phyloP scores from a whole-genome alignment of 2,113 vertebrate genomes.

The Spermophilus dauricus region DNA sequence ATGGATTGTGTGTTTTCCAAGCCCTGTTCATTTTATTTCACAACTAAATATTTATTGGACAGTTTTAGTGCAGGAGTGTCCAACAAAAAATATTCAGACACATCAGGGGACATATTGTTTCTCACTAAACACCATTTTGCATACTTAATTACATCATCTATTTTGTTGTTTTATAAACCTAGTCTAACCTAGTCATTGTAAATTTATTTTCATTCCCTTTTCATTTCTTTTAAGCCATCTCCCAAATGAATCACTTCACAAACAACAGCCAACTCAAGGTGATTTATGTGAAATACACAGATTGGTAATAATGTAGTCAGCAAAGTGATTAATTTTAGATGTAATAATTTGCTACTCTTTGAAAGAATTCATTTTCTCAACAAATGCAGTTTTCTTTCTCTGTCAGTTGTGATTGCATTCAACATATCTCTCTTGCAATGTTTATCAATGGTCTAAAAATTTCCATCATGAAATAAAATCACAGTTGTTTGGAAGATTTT shows the following conservation, averaged over 20 bases:
- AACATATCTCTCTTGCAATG: neutral
- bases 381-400: slow-evolving; percentile 46
- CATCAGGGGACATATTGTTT: neutral
- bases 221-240: neutral
- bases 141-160: neutral
- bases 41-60: slow-evolving; percentile 41
- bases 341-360: slow-evolving; percentile 15
- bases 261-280: slow-evolving; percentile 42
- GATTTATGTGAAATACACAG: slow-evolving; percentile 61
- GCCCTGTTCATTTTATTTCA: neutral
- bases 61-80: slow-evolving; percentile 25
- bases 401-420: slow-evolving; percentile 45
- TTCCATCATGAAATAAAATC: slow-evolving; percentile 53
- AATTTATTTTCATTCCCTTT: slow-evolving; percentile 24
- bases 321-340: slow-evolving; percentile 47
- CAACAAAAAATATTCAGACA: slow-evolving; percentile 19
- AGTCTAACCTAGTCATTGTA: slow-evolving; percentile 24
- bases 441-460: slow-evolving; percentile 25
- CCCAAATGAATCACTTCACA: slow-evolving; percentile 60
- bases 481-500: slow-evolving; percentile 21
- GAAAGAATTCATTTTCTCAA: slow-evolving; percentile 57
- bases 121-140: slow-evolving; percentile 13
- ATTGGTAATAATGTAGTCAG: neutral
- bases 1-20: slow-evolving; percentile 6
- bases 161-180: slow-evolving; percentile 34